phyloP scores from a whole-genome alignment of 2,888 invertebrate species.

The Drosophila rubida region DNA sequence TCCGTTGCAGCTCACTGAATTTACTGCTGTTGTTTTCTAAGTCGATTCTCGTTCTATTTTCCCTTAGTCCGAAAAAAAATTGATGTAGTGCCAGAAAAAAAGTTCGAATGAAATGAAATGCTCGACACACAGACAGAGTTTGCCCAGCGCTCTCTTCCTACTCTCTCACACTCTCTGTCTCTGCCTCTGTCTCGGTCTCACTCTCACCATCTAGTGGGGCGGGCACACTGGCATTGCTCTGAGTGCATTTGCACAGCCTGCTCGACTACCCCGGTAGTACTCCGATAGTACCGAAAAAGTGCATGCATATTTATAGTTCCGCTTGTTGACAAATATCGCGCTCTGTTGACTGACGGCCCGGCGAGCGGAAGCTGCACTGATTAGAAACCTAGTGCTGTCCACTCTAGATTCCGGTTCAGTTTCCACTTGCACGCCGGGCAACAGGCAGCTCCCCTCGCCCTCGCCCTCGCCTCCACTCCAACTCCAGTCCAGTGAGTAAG shows the following conservation, averaged over 20 bases:
- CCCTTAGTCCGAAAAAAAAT: constrained; percentile 49
- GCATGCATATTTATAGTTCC: constrained; percentile 83
- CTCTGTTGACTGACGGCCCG: constrained; percentile 61
- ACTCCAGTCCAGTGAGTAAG: background rate
- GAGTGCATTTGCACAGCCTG: constrained; percentile 64
- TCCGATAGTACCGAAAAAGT: too few species aligned
- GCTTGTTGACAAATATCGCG: constrained; percentile 81
- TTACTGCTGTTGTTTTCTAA: constrained; percentile 40
- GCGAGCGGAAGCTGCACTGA: constrained; percentile 80
- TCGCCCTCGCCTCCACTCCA: background rate
- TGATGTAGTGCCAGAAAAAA: constrained; percentile 46
- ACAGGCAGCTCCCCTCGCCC: background rate
- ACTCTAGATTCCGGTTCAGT: constrained; percentile 46
- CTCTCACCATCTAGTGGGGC: background rate
- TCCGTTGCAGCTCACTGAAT: constrained; percentile 44
- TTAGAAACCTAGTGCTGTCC: constrained; percentile 79
- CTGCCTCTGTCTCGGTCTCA: background rate
- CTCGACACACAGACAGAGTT: constrained; percentile 30
- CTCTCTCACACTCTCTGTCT: background rate
- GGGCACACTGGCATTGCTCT: constrained; percentile 14
- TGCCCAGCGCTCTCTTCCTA: constrained; percentile 7
- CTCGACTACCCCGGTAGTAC: too few species aligned
- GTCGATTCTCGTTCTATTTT: constrained; percentile 51
- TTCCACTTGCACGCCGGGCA: background rate
- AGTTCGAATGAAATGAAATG: constrained; percentile 62